These are phyloP conservation scores for Aldrovandia affinis DNA, from an alignment of 2,797 vertebrate genomes.

Conservation along the genomic window DNA sequence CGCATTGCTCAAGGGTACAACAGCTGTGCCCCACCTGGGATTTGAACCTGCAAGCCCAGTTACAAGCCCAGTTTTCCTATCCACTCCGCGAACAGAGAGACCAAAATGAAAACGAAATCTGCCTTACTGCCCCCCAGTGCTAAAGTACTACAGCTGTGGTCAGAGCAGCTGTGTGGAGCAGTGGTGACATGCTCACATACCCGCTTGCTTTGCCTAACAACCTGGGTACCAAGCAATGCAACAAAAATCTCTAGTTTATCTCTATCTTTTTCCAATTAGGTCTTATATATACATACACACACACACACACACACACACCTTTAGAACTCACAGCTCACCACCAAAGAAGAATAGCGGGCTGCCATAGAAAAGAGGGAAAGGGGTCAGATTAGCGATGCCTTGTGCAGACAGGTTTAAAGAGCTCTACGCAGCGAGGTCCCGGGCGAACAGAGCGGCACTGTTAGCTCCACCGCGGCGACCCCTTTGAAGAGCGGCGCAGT, in stretches of 20 bases:
- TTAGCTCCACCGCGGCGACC: conserved; percentile 48
- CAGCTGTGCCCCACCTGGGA: too few relatives aligned
- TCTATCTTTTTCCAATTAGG: not conserved
- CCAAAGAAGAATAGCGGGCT: not conserved
- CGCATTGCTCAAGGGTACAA: too few relatives aligned
- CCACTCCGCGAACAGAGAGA: not conserved
- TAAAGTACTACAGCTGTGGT: too few relatives aligned
- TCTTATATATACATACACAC: not conserved
- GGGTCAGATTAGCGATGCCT: conserved; percentile 37
- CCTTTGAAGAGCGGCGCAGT: conserved; percentile 51
- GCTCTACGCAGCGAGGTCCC: conserved; percentile 33
- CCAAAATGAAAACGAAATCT: not conserved
- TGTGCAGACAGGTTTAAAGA: conserved; percentile 43
- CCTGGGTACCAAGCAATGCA: not conserved
- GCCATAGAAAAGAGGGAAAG: not conserved
- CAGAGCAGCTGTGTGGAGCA: not conserved
- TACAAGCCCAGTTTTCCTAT: too few relatives aligned
- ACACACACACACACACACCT: conserved; percentile 7
- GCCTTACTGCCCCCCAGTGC: too few relatives aligned
- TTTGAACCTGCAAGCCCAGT: too few relatives aligned
- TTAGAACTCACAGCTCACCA: not conserved
- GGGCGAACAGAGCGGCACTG: conserved; percentile 59
- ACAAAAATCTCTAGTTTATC: not conserved
- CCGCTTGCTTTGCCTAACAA: not conserved
- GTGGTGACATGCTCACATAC: not conserved